Evolutionary conservation across 2,888 invertebrate species (phyloP), one percentile per base, ranked within the genome.

Genomic region (Tipula vernalis): DNA sequence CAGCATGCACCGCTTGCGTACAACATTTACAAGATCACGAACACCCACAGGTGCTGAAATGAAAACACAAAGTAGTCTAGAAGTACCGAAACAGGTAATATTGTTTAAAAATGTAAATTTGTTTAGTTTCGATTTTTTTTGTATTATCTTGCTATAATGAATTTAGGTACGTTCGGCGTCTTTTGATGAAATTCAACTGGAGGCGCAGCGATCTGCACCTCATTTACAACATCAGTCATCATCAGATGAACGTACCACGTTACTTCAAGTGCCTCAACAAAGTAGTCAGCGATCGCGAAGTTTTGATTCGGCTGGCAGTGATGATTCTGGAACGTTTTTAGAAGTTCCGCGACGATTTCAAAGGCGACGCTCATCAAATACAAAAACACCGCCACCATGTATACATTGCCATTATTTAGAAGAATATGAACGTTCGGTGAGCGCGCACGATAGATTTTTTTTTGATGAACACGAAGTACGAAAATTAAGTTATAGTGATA

Each of bases 51-150:
- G 96, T 89, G 95, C 96, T 90, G 97, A 97, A 92, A 97, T 97
- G 96, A 97, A 97, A 93, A 96, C 96, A 89, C 97, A 97, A 91
- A 96, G 96, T 92, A 97, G 96, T 92, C 94, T 97, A 89, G 97
- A 97, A 91, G 96, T 97, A 89, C 97, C 97, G 89, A 96, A 96
- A 91, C 96, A 96, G 93, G 94, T 94, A 86, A 44, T n/a, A 42
- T 8, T 39, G 13, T 85, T 44, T 85, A n/a, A 5, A 84, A 84
- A 84, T 15, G 5, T 84, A 39, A 39, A 36, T n/a, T 36, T n/a
- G 28, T 84, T 28, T 28, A 28, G n/a, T 84, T 15, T n/a, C n/a
- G n/a, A n/a, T n/a, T n/a, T n/a, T n/a, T 84, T 6, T 39, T 13
- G 39, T 15, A 84, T 8, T 83, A 36, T 39, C 15, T 39, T 84